Conservation (phyloP, 1,140 invertebrate genomes). For the Stenopsyche tienmushanensis region DNA sequence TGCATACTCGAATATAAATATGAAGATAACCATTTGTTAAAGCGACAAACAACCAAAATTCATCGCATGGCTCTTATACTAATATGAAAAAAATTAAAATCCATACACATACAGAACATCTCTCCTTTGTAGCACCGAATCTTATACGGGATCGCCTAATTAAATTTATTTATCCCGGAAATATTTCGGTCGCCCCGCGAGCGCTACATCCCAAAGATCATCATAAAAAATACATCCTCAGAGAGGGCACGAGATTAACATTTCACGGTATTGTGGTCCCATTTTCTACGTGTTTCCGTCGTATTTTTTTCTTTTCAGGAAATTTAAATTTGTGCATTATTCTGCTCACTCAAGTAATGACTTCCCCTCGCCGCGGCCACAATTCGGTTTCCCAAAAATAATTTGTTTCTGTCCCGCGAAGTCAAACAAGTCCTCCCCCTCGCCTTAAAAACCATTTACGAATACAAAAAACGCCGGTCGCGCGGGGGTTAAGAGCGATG, state of each 20-base stretch:
- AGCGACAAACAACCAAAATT: too few relatives aligned
- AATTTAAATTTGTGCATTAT: slow-evolving; percentile 23
- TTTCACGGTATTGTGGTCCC: slow-evolving; percentile 29
- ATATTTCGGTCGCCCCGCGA: too few relatives aligned
- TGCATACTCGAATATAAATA: too few relatives aligned
- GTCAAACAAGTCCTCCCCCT: background rate
- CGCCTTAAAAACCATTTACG: too few relatives aligned
- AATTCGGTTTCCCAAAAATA: background rate
- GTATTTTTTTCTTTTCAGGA: slow-evolving; percentile 6
- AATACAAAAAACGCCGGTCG: too few relatives aligned
- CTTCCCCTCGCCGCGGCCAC: slow-evolving; percentile 5
- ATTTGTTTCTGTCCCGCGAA: background rate
- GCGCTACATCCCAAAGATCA: background rate
- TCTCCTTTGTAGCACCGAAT: too few relatives aligned
- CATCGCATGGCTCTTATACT: too few relatives aligned
- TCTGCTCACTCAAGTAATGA: slow-evolving; percentile 3
- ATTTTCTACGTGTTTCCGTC: slow-evolving; percentile 34
- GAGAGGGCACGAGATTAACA: slow-evolving; percentile 24
- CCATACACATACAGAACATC: too few relatives aligned
- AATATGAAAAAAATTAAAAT: too few relatives aligned
- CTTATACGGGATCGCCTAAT: background rate
- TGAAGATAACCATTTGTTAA: too few relatives aligned
- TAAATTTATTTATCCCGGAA: background rate
- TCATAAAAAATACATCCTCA: background rate
- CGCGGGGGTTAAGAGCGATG: too few relatives aligned